Evolutionary conservation across 2,888 invertebrate genomes (phyloP), one percentile per base, ranked within the genome.

Genomic region (Rhagonycha fulva): DNA sequence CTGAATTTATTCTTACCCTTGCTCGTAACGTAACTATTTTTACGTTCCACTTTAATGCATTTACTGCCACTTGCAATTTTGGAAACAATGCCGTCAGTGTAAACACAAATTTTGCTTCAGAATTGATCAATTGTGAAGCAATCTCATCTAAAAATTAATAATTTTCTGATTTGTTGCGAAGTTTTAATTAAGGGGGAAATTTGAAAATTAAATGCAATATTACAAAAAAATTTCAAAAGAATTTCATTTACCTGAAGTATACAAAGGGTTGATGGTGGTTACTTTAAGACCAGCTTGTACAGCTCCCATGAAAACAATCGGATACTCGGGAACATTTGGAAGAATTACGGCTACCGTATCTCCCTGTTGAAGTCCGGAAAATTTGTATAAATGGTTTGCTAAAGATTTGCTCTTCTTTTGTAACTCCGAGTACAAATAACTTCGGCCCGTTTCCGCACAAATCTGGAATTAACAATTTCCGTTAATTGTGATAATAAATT

Each of bases 241-340:
- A 19, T 62, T 19, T 3, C 0, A 4, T 9, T 70, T 32, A 32
- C 32, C 82, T 79, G 79, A 23, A 61, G 93, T 94, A 82, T 94
- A 95, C 76, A 90, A 85, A 0, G 94, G 94, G 88, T 94, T 95
- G 9, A 94, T 89, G 0, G 93, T 92, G 0, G 94, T 93, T 9
- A 93, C 90, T 14, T 91, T 83, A 0, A 93, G 88, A 0, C 94
- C 94, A 62, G 94, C 94, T 82, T 92, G 93, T 32, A 93, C 82
- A 14, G 91, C 89, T 0, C 94, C 95, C 82, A 94, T 83, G 4
- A 91, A 85, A 2, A 91, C 89, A 9, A 94, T 87, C 0, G 92
- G 90, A 82, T 90, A 93, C 85, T 95, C 95, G 0, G 95, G 94
- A 12, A 92, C 83, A 85, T 95, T 95, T 0, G 94, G 94, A 76